A percentile compares a stretch with the other conserved stretches of the same genome.
phyloP scores from a whole-genome alignment of 2,113 vertebrate species.

The Tautogolabrus adspersus region DNA sequence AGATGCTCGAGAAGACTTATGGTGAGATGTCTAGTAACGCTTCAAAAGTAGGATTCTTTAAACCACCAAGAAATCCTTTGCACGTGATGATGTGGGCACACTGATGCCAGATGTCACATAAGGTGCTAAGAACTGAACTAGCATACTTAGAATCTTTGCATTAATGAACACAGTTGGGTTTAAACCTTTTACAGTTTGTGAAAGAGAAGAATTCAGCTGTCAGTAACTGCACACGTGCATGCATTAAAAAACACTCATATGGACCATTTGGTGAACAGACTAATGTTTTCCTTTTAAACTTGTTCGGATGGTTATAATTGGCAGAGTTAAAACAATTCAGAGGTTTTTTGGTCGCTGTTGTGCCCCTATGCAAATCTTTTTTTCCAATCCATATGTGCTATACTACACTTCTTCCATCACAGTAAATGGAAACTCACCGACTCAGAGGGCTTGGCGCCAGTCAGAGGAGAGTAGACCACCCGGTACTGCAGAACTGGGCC shows the following conservation, averaged over 20 bases:
- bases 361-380: background rate
- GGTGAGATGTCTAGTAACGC: slow-evolving; percentile 15
- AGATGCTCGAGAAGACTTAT: slow-evolving; percentile 40
- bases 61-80: slow-evolving; percentile 16
- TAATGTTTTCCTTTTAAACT: slow-evolving; percentile 8
- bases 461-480: slow-evolving; percentile 87
- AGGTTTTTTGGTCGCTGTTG: background rate
- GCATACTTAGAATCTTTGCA: slow-evolving; percentile 37
- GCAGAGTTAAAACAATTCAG: background rate
- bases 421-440: slow-evolving; percentile 87
- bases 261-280: slow-evolving; percentile 47
- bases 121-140: background rate
- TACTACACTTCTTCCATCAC: background rate
- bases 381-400: background rate
- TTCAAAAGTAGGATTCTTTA: slow-evolving; percentile 43
- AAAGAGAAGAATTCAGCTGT: slow-evolving; percentile 26
- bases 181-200: slow-evolving; percentile 14
- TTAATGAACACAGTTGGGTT: slow-evolving; percentile 49
- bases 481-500: slow-evolving; percentile 93
- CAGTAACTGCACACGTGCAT: slow-evolving; percentile 27
- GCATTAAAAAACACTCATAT: background rate
- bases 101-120: slow-evolving; percentile 55
- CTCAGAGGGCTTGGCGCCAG: slow-evolving; percentile 87
- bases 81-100: slow-evolving; percentile 47
- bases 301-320: background rate